Base-by-base conservation (phyloP, 2,888 invertebrate species). In the Phyllotreta striolata region DNA sequence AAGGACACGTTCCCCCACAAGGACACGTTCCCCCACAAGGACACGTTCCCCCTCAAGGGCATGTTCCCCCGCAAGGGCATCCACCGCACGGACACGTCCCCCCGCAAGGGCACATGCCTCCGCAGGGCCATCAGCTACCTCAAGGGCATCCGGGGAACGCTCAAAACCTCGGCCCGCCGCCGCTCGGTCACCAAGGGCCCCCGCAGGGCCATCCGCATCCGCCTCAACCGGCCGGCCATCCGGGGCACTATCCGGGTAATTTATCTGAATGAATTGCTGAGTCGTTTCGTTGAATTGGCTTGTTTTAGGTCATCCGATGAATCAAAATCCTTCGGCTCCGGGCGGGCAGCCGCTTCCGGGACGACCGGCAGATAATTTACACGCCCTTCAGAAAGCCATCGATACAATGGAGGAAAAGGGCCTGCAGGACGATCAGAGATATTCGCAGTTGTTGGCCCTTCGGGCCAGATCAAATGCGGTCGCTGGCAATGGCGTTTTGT, bases 341-440 rank as follows among this genome's bases (percentile, higher is more conserved):
- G 81, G 84, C 1, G 71, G 66, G 5, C 81, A 51, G 44, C 43
- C 43, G 3, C 58, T 37, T n/a, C 59, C 40, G n/a, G 41, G 24
- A 6, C 13, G 55, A 40, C n/a, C 68, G 10, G 81, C 84, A 73
- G 93, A 94, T 75, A 94, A 93, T 79, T 83, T 95, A n/a, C 91
- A 90, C 78, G 94, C 94, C 0, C 82, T 95, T 13, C 95, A 95
- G 77, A 87, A 93, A 69, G 95, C 96, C 35, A 96, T 96, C 56
- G 93, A 92, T 78, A 91, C 93, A 0, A 96, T 96, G 96, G 96
- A 96, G 81, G 96, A 96, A 78, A 95, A 95, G 76, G 96, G 96
- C 0, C 84, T 96, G 75, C 93, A 95, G 78, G 94, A 95, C 76
- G 96, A 96, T 83, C 95, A 96, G 0, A 87, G 96, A 57, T 96